Percentiles rank a stretch among this genome's conserved stretches.
phyloP scores from a whole-genome alignment of 2,888 invertebrate species.

The Caenorhabditis zanzibari region DNA sequence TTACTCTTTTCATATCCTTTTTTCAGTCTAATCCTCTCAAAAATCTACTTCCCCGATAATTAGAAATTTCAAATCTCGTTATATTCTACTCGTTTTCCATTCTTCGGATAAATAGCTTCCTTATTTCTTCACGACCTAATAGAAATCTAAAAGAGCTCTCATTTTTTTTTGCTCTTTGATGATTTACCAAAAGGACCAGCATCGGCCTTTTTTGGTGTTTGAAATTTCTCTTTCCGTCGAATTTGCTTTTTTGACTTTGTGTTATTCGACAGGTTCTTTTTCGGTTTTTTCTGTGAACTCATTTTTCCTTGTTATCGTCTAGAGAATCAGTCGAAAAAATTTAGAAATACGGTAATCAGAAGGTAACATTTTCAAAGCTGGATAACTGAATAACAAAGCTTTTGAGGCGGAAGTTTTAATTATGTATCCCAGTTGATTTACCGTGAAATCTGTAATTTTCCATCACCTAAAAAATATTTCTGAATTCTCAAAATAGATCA shows the following conservation, averaged over 20 bases:
- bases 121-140: neutral
- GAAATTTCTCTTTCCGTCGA: slow-evolving; percentile 18
- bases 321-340: neutral
- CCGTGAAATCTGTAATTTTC: too few species aligned
- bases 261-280: neutral
- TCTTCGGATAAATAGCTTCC: neutral
- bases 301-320: neutral
- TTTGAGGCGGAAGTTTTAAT: neutral
- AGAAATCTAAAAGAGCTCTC: neutral
- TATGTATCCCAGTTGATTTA: too few species aligned
- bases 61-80: too few species aligned
- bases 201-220: slow-evolving; percentile 23
- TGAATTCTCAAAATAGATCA: too few species aligned
- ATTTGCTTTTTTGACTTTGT: slow-evolving; percentile 1
- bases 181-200: slow-evolving; percentile 11
- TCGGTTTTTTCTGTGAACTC: slow-evolving; percentile 3
- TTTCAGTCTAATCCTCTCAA: neutral
- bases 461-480: too few species aligned
- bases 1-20: neutral
- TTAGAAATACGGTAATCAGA: neutral
- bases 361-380: neutral
- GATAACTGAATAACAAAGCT: neutral
- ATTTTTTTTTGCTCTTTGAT: slow-evolving; percentile 32
- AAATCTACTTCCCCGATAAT: neutral
- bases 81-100: too few species aligned